Percentiles rank a stretch among this genome's conserved stretches.
Conservation (phyloP, 2,888 invertebrate genomes). For the Caenorhabditis panamensis region DNA sequence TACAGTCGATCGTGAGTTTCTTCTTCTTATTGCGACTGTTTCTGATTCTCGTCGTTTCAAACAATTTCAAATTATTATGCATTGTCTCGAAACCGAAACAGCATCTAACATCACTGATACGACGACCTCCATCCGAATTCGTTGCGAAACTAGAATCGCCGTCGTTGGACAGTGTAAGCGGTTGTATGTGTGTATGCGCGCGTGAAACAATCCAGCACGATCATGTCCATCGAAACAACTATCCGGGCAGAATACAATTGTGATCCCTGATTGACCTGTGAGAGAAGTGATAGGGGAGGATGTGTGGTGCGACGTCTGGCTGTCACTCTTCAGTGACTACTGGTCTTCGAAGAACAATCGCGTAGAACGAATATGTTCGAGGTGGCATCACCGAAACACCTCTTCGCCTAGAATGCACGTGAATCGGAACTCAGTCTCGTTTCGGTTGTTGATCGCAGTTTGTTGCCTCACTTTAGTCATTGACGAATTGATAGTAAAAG, state of each 20-base stretch:
- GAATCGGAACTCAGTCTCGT: constrained; percentile 1
- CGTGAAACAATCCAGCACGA: constrained; percentile 55
- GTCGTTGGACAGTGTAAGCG: neutral
- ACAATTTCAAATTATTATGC: constrained; percentile 6
- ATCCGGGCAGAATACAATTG: neutral
- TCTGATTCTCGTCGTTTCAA: neutral
- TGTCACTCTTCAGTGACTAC: too few relatives aligned
- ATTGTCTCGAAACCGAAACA: constrained; percentile 36
- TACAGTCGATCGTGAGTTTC: constrained; percentile 54
- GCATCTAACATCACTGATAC: constrained; percentile 47
- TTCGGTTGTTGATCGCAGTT: constrained; percentile 45
- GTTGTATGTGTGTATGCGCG: constrained; percentile 10
- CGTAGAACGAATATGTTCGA: constrained; percentile 46
- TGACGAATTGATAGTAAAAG: constrained; percentile 22
- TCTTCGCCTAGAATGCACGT: constrained; percentile 10
- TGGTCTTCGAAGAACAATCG: constrained; percentile 45
- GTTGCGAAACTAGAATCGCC: constrained; percentile 32
- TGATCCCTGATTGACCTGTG: constrained; percentile 28
- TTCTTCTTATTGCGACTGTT: neutral
- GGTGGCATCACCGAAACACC: constrained; percentile 50
- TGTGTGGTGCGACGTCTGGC: constrained; percentile 43
- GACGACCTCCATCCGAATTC: constrained; percentile 27
- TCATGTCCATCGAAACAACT: constrained; percentile 46
- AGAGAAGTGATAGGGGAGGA: constrained; percentile 36
- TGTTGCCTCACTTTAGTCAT: constrained; percentile 24